phyloP scores from a whole-genome alignment of 92 coral and sea anemone species.

The Porites rus region DNA sequence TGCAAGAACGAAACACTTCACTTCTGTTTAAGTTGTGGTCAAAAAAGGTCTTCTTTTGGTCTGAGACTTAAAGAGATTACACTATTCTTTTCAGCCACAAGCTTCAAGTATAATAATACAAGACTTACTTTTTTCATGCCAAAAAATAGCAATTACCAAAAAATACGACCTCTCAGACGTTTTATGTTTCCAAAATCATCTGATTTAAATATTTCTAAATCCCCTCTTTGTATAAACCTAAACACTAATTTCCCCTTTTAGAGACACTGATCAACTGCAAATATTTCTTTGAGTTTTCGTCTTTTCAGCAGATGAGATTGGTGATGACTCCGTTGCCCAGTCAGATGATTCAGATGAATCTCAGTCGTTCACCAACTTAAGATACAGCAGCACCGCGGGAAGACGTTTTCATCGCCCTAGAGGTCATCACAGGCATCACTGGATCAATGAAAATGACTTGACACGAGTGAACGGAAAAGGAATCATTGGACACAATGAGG shows the following conservation, averaged over 20 bases:
- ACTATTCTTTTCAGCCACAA: no score
- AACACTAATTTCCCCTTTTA: no score
- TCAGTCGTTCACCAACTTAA: background rate
- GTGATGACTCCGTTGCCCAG: conserved; percentile 5
- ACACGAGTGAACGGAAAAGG: conserved; percentile 29
- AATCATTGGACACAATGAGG: conserved; percentile 42
- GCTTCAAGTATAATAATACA: no score
- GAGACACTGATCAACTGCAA: no score
- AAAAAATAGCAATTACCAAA: background rate
- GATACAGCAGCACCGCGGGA: conserved; percentile 26
- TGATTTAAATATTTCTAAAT: no score
- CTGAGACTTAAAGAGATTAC: no score
- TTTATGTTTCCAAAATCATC: no score
- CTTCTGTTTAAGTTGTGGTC: background rate
- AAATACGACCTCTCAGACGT: no score
- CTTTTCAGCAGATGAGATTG: background rate
- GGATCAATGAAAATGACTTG: conserved; percentile 25
- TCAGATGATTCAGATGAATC: background rate
- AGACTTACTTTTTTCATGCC: background rate
- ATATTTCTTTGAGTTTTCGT: background rate
- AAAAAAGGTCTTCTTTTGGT: no score
- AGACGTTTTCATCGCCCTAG: conserved; percentile 32
- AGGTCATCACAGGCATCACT: conserved; percentile 7
- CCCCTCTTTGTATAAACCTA: no score
- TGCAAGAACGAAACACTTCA: background rate